Conservation (phyloP, 30 jellyfish, hydroid and myxozoan species). For the Cassiopea xamachana region DNA sequence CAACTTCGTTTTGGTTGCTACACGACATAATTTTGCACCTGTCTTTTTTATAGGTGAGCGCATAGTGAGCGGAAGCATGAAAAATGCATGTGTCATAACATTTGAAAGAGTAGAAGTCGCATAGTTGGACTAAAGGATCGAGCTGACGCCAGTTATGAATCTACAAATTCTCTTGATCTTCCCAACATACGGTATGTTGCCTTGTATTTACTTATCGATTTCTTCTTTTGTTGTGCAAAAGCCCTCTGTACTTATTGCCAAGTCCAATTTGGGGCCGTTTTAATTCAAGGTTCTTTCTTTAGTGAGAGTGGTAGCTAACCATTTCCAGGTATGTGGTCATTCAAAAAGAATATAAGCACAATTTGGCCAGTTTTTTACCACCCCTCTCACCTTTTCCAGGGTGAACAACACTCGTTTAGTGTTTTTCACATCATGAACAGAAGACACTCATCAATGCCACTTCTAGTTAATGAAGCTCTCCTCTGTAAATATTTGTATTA, state of each 20-base stretch:
- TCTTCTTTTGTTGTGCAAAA: neutral
- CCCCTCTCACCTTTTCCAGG: no score
- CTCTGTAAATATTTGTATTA: no score
- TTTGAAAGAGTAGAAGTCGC: conserved; percentile 48
- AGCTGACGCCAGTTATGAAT: conserved; percentile 55
- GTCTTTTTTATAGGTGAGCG: conserved; percentile 26
- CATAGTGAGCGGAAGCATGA: conserved; percentile 56
- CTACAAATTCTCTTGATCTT: conserved; percentile 16
- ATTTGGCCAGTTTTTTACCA: no score
- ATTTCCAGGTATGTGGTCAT: no score
- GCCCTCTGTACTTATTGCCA: neutral
- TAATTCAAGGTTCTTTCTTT: neutral
- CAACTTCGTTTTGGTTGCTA: neutral
- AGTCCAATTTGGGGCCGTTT: neutral
- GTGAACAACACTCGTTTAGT: no score
- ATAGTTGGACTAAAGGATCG: conserved; percentile 42
- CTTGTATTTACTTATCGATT: neutral
- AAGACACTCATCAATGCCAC: no score
- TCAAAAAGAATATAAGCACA: no score
- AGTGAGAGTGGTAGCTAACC: neutral
- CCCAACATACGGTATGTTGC: conserved; percentile 29
- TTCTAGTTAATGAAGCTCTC: no score
- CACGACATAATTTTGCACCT: neutral
- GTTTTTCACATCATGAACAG: no score
- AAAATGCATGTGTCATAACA: conserved; percentile 24